Conservation (phyloP, 2,888 invertebrate genomes). For the Brachypalpus laphriformis region DNA sequence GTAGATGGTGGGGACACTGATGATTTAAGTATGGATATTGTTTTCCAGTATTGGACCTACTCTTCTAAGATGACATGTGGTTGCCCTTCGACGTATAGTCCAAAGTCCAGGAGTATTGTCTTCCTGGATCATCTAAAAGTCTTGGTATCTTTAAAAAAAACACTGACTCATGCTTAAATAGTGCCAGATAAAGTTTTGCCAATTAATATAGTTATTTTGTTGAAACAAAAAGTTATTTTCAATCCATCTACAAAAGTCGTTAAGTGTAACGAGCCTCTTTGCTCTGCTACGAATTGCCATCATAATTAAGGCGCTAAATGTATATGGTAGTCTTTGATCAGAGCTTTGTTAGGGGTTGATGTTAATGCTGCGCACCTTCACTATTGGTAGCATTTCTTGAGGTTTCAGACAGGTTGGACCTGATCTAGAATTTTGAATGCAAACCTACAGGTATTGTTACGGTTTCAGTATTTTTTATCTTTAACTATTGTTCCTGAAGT, state of each 20-base stretch:
- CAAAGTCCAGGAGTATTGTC: slow-evolving; percentile 99
- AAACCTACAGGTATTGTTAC: slow-evolving; percentile 33
- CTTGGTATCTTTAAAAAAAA: slow-evolving; percentile 97
- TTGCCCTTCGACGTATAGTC: slow-evolving; percentile 96
- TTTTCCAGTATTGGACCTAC: neutral
- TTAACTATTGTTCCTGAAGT: no score
- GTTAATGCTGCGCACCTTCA: no score
- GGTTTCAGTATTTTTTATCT: no score
- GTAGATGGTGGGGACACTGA: no score
- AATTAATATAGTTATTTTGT: slow-evolving; percentile 92
- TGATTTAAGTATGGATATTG: no score
- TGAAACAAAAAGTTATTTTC: no score
- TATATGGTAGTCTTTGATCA: no score
- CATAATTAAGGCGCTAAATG: no score
- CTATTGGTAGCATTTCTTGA: neutral
- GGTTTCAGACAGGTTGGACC: slow-evolving; percentile 36
- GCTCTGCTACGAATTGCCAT: no score
- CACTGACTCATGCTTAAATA: slow-evolving; percentile 90
- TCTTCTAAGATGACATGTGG: slow-evolving; percentile 94
- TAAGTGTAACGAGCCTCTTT: no score
- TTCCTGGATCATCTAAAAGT: slow-evolving; percentile 98
- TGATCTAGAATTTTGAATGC: slow-evolving; percentile 46
- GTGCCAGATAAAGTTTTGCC: slow-evolving; percentile 89
- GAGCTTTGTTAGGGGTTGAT: no score
- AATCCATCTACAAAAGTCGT: no score